Evolutionary conservation across 1,140 invertebrate genomes (phyloP), one percentile per base, ranked within the genome.

Genomic region (Paracyclopina nana): DNA sequence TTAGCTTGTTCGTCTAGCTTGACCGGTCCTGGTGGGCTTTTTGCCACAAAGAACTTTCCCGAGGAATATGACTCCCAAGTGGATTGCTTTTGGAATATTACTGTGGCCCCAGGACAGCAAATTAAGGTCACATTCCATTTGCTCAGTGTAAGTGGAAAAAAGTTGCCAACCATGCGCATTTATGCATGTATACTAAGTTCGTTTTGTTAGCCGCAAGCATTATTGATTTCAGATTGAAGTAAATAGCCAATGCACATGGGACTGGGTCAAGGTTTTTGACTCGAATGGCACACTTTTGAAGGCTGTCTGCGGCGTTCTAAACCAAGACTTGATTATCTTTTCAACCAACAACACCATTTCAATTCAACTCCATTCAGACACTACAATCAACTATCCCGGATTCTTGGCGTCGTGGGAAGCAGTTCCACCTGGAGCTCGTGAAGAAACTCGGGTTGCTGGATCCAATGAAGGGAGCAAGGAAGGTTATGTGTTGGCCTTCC

Each of bases 241-340:
- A 4, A 48, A 48, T 26, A 14, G 27, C 2, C 30, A 48, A 16
- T 48, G 45, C n/a, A 25, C 28, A 11, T 48, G 45, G 45, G 45
- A 48, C 30, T 48, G 45, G 45, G 25, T 48, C 45, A 48, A 48
- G 22, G 22, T 48, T 28, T 48, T 3, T 28, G 45, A 48, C 27
- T 16, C 45, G 9, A 30, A 24, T 16, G 27, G 14, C 4, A 16
- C 22, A n/a, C 8, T 26, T 6, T 16, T 48, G 11, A 24, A 28
- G 14, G 25, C 27, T 14, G 14, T 48, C 14, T 48, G 45, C n/a
- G 45, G 45, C 16, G n/a, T 28, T 14, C 16, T 48, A 9, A 24
- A 27, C 14, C 45, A 48, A 30, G 45, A 48, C 18, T 27, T 48
- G 4, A 29, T 48, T 38, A n/a, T 48, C n/a, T 12, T 11, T 26